These are phyloP conservation scores for Trypoxylon attenuatum DNA, from an alignment of 2,888 invertebrate genomes.

Conservation along the genomic window DNA sequence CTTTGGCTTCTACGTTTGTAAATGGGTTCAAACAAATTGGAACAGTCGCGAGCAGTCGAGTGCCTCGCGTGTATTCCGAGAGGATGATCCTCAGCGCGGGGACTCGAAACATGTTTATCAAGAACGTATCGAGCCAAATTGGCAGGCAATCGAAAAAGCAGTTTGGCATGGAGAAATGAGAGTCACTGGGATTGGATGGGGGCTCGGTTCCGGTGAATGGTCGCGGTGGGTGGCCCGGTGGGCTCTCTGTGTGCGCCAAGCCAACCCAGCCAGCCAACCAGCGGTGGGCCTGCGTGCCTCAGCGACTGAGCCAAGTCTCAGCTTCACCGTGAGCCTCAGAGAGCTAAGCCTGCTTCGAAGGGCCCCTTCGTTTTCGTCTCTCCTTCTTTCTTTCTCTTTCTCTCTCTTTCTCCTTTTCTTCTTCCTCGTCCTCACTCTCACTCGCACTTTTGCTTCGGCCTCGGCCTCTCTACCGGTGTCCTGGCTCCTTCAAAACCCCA, in stretches of 20 bases:
- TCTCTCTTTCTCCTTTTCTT: slow-evolving; percentile 15
- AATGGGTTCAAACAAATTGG: no score
- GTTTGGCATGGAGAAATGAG: slow-evolving; percentile 56
- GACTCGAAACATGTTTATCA: no score
- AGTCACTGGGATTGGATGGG: slow-evolving; percentile 68
- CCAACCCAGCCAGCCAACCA: slow-evolving; percentile 76
- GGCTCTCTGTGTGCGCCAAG: slow-evolving; percentile 77
- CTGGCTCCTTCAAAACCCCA: slow-evolving; percentile 47
- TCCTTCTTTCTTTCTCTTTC: slow-evolving; percentile 33
- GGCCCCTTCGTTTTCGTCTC: slow-evolving; percentile 38
- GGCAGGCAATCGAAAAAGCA: slow-evolving; percentile 19
- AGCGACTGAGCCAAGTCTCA: slow-evolving; percentile 56
- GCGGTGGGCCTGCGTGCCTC: slow-evolving; percentile 76
- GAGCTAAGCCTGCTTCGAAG: slow-evolving; percentile 53
- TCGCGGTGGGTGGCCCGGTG: slow-evolving; percentile 74
- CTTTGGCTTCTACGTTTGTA: no score
- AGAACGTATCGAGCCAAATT: no score
- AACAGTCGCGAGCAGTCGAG: no score
- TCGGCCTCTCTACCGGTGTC: slow-evolving; percentile 16
- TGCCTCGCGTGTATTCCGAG: no score
- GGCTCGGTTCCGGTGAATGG: slow-evolving; percentile 75
- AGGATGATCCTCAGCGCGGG: no score
- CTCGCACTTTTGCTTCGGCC: not conserved
- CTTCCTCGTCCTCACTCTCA: slow-evolving; percentile 25
- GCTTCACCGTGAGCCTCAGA: slow-evolving; percentile 51